Evolutionary conservation across 2,888 invertebrate species (phyloP).

Genomic region (Leptothorax acervorum): DNA sequence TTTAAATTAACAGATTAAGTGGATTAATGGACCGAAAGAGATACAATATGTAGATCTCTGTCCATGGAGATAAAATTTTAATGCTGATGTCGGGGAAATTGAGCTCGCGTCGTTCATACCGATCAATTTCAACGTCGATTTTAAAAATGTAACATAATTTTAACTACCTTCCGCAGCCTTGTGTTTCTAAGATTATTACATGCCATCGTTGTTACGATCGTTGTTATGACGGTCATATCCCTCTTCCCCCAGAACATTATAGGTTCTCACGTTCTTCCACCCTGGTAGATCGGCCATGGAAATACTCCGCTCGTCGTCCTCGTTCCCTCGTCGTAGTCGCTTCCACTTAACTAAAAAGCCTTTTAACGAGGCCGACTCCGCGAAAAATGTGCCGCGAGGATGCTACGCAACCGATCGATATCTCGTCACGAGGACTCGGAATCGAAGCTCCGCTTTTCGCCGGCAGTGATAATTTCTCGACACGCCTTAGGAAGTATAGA

Average conservation of each 20-base stretch:
- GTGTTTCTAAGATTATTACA: background rate
- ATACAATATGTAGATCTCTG: background rate
- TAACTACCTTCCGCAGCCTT: background rate
- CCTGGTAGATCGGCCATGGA: background rate
- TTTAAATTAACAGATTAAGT: background rate
- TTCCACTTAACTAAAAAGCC: constrained; percentile 77
- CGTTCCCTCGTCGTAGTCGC: constrained; percentile 36
- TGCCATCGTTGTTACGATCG: background rate
- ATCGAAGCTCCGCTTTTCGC: constrained; percentile 52
- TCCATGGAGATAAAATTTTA: background rate
- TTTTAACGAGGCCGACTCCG: constrained; percentile 71
- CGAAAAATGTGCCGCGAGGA: constrained; percentile 62
- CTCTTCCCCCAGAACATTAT: background rate
- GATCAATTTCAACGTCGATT: background rate
- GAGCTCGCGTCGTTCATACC: background rate
- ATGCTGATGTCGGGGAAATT: background rate
- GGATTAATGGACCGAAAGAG: background rate
- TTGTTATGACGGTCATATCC: constrained; percentile 1
- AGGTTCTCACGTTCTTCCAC: background rate
- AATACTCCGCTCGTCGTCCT: constrained; percentile 11
- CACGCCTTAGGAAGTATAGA: background rate
- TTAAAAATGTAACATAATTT: background rate
- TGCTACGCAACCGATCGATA: constrained; percentile 62
- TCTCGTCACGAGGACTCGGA: constrained; percentile 33
- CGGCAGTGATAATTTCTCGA: constrained; percentile 8